Conservation (phyloP, 2,888 invertebrate genomes). For the Diarsia mendica region DNA sequence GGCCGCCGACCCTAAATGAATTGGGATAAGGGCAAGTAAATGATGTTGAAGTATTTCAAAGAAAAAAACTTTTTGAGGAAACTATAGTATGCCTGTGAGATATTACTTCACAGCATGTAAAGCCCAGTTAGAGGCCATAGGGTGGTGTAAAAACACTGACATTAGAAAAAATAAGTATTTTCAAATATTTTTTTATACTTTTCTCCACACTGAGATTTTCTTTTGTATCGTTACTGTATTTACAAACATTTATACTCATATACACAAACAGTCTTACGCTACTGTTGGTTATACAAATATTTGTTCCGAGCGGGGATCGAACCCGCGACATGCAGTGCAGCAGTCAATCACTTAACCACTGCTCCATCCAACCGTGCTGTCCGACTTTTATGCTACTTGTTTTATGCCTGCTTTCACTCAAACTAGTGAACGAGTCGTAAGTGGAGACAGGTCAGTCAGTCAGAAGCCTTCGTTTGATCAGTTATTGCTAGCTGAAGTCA, state of each 20-base stretch:
- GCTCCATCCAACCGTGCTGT: background rate
- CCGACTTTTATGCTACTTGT: background rate
- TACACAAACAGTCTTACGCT: background rate
- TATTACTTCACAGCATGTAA: too few species aligned
- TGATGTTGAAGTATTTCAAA: too few species aligned
- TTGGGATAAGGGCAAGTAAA: too few species aligned
- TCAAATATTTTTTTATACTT: background rate
- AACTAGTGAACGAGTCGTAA: background rate
- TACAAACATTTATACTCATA: background rate
- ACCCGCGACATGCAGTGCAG: background rate
- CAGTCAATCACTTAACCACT: background rate
- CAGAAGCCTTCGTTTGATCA: background rate
- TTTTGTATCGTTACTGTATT: background rate
- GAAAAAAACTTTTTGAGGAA: too few species aligned
- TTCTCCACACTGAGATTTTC: background rate
- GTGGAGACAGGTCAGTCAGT: background rate
- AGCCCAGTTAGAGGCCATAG: too few species aligned
- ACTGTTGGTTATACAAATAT: background rate
- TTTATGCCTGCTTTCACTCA: background rate
- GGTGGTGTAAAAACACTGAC: too few species aligned
- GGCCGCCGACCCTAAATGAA: too few species aligned
- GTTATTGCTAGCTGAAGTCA: background rate
- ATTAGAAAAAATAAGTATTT: constrained; percentile 30
- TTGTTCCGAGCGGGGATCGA: background rate
- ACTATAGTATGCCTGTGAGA: too few species aligned